These are phyloP conservation scores for Erethizon dorsatum DNA, from an alignment of 2,797 vertebrate species.

Conservation along the genomic window DNA sequence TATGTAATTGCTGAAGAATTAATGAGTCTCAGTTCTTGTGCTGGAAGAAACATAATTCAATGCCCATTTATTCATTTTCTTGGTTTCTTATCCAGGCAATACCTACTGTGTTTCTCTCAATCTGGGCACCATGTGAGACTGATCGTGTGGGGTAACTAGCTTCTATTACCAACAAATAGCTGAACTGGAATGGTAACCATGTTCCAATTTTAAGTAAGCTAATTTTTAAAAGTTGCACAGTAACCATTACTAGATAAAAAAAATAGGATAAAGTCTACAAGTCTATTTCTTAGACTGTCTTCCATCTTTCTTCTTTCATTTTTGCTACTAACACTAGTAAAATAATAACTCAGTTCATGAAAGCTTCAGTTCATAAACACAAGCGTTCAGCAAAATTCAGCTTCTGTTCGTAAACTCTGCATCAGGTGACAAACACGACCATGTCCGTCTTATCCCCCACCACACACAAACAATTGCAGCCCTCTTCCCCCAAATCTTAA, in stretches of 20 bases:
- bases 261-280: not conserved
- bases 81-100: not conserved
- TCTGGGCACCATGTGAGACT: not conserved
- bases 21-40: not conserved
- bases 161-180: not conserved
- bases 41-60: not conserved
- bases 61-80: not conserved
- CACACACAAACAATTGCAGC: not conserved
- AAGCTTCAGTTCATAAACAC: not conserved
- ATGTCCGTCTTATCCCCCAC: not conserved
- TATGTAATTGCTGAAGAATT: not conserved
- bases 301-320: not conserved
- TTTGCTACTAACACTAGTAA: not conserved
- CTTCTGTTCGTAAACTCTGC: not conserved
- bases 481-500: not conserved
- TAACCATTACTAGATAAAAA: not conserved
- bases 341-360: not conserved
- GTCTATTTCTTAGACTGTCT: not conserved
- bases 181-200: not conserved
- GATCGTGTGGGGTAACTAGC: accelerated
- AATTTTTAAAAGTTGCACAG: not conserved
- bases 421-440: not conserved
- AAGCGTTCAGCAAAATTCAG: not conserved
- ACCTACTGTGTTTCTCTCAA: not conserved
- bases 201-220: not conserved